These are phyloP conservation scores for Galaxea fascicularis DNA, from an alignment of 92 coral and sea anemone genomes.

Conservation along the genomic window DNA sequence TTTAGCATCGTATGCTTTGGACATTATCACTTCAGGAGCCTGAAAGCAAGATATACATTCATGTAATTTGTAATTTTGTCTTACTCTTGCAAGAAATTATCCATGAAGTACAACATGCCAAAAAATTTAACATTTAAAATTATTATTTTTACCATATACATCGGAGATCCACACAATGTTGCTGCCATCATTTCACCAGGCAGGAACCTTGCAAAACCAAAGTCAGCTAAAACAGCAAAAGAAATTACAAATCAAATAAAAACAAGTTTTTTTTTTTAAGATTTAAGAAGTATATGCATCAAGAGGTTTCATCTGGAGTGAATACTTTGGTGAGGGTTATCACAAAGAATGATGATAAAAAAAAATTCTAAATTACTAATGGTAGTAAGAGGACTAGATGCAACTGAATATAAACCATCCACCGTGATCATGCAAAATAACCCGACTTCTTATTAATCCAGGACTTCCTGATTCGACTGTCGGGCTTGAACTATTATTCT, in stretches of 20 bases:
- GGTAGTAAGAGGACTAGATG: too few relatives aligned
- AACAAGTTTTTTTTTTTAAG: not conserved
- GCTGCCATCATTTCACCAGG: constrained; percentile 99
- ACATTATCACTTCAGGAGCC: constrained; percentile 99
- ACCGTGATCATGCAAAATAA: too few relatives aligned
- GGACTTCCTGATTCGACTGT: too few relatives aligned
- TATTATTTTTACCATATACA: constrained; percentile 86
- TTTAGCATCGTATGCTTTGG: constrained; percentile 95
- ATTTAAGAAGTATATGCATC: not conserved
- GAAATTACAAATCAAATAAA: not conserved
- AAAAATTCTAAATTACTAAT: too few relatives aligned
- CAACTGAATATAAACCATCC: too few relatives aligned
- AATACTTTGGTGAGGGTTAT: too few relatives aligned
- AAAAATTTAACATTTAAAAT: not conserved
- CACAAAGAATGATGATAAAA: too few relatives aligned
- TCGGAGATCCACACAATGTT: constrained; percentile 97
- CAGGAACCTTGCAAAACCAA: constrained; percentile 99
- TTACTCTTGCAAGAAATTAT: not conserved
- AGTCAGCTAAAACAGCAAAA: constrained; percentile 76
- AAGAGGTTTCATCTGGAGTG: too few relatives aligned
- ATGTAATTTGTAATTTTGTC: too few relatives aligned
- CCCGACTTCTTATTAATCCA: too few relatives aligned
- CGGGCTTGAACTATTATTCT: too few relatives aligned
- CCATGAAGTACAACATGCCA: not conserved
- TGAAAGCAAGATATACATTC: constrained; percentile 7